A percentile compares a stretch with the other conserved stretches of the same genome.
Conservation (phyloP, 2,113 vertebrate species). For the Anguilla japonica region DNA sequence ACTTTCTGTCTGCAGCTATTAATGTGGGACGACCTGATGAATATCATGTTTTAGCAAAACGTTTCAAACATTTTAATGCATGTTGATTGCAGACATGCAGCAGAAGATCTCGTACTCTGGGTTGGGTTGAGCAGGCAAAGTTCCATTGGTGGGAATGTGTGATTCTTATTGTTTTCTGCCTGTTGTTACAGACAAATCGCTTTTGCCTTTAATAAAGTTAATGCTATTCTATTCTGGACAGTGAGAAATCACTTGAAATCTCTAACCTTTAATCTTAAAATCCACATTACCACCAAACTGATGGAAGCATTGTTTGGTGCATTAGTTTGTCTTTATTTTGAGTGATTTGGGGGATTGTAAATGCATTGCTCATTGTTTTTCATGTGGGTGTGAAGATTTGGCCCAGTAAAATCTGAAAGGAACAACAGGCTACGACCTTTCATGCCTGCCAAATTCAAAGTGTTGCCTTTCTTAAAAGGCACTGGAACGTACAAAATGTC, state of each 20-base stretch:
- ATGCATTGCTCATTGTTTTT: conserved; percentile 40
- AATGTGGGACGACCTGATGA: neutral
- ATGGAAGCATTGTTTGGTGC: neutral
- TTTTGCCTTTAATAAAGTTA: no score
- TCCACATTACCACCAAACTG: neutral
- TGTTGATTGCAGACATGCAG: neutral
- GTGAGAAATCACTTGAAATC: neutral
- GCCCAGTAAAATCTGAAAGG: conserved; percentile 42
- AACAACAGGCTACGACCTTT: conserved; percentile 49
- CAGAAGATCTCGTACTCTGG: neutral
- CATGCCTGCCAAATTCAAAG: conserved; percentile 22
- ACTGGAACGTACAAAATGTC: conserved; percentile 46
- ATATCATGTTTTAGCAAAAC: neutral
- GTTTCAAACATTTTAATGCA: neutral
- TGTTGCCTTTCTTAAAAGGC: conserved; percentile 47
- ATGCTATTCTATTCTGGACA: neutral
- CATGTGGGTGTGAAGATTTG: conserved; percentile 43
- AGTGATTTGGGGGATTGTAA: conserved; percentile 2
- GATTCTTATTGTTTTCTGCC: neutral
- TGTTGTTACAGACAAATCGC: no score
- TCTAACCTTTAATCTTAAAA: neutral
- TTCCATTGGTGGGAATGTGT: neutral
- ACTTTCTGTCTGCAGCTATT: neutral
- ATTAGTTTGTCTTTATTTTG: neutral
- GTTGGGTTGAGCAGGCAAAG: neutral